Percentiles rank a stretch among this genome's conserved stretches.
Evolutionary conservation across 2,888 invertebrate species (phyloP).

Genomic region (Rhamnusium bicolor): DNA sequence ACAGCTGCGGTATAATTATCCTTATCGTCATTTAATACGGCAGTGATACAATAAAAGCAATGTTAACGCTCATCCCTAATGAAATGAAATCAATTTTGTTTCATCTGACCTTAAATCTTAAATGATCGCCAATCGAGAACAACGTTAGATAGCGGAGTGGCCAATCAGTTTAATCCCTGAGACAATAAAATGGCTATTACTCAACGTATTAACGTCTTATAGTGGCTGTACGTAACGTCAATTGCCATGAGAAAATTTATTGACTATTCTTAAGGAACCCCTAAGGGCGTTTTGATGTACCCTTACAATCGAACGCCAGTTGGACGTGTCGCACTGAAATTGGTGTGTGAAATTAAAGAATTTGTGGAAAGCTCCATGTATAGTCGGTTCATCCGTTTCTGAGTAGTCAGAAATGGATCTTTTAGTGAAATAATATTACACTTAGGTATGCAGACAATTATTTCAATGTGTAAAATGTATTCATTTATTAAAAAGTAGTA

Average conservation of each 20-base stretch:
- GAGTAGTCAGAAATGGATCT: too few relatives aligned
- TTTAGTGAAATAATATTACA: too few relatives aligned
- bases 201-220: conserved; percentile 1
- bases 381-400: too few relatives aligned
- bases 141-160: background rate
- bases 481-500: too few relatives aligned
- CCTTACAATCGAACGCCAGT: background rate
- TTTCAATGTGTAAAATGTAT: too few relatives aligned
- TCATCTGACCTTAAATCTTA: background rate
- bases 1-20: too few relatives aligned
- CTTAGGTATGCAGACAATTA: too few relatives aligned
- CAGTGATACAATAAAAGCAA: background rate
- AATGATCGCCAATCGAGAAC: background rate
- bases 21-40: background rate
- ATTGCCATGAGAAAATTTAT: background rate
- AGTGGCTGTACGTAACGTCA: background rate
- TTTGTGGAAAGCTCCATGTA: too few relatives aligned
- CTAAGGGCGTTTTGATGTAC: background rate
- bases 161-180: background rate
- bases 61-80: background rate
- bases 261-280: background rate
- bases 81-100: background rate
- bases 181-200: background rate
- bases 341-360: too few relatives aligned
- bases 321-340: background rate